Percentiles rank a stretch among this genome's conserved stretches.
Evolutionary conservation across 2,888 invertebrate genomes (phyloP).

Genomic region (Heteropelma amictum): DNA sequence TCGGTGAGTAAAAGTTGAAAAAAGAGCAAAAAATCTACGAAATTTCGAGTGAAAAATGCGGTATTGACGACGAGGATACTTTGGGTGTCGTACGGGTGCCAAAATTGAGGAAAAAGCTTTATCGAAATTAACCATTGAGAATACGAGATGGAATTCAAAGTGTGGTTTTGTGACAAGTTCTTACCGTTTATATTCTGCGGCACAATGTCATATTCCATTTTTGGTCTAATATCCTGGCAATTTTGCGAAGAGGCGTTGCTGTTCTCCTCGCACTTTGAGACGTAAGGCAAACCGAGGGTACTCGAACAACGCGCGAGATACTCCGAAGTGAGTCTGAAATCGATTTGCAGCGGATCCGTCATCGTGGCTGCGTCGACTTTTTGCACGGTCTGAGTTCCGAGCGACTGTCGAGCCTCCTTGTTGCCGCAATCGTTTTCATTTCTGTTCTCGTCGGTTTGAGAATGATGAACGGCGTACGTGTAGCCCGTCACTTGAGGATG

Average conservation of each 20-base stretch:
- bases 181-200: slow-evolving; percentile 74
- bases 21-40: too few species aligned
- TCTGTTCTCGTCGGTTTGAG: slow-evolving; percentile 72
- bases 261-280: slow-evolving; percentile 70
- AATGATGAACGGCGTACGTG: slow-evolving; percentile 63
- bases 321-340: slow-evolving; percentile 74
- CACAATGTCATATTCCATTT: slow-evolving; percentile 72
- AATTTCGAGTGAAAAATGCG: too few species aligned
- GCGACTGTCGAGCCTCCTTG: slow-evolving; percentile 71
- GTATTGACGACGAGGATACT: too few species aligned
- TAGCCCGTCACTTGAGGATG: slow-evolving; percentile 64
- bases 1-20: too few species aligned
- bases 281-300: slow-evolving; percentile 72
- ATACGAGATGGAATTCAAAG: too few species aligned
- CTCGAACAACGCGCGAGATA: slow-evolving; percentile 74
- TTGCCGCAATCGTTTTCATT: slow-evolving; percentile 73
- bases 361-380: slow-evolving; percentile 76
- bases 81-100: too few species aligned
- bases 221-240: slow-evolving; percentile 67
- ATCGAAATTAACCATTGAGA: too few species aligned
- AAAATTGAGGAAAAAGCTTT: too few species aligned
- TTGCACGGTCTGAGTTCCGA: slow-evolving; percentile 71
- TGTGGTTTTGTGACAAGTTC: too few species aligned
- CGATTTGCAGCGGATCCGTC: slow-evolving; percentile 75
- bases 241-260: slow-evolving; percentile 67